phyloP scores from a whole-genome alignment of 2,113 vertebrate species.

The Hypomesus transpacificus region DNA sequence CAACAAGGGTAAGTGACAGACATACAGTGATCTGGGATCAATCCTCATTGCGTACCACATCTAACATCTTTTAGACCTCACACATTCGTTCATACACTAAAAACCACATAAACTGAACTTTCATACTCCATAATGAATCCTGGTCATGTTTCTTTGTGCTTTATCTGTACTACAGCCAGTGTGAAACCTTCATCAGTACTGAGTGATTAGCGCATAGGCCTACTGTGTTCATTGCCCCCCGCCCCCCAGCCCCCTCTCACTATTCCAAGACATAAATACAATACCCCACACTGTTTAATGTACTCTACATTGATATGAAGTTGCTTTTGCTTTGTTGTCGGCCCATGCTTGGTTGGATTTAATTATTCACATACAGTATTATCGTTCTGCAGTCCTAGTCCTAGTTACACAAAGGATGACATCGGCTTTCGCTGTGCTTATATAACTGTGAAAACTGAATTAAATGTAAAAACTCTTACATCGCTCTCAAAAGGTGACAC shows the following conservation, averaged over 20 bases:
- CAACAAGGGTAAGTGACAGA: conserved; percentile 22
- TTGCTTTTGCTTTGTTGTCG: neutral
- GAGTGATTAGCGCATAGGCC: too few relatives aligned
- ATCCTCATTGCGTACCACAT: conserved; percentile 1
- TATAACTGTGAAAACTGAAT: neutral
- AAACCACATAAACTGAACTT: neutral
- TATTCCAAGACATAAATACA: neutral
- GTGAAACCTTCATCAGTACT: neutral
- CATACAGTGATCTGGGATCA: conserved; percentile 18
- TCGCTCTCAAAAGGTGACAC: conserved; percentile 2
- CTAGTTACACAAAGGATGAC: neutral
- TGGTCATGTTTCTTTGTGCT: too few relatives aligned
- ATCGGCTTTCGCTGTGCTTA: neutral
- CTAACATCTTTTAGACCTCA: neutral
- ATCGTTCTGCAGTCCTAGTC: conserved; percentile 4
- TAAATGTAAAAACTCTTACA: neutral
- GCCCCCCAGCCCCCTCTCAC: neutral
- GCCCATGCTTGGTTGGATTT: conserved; percentile 1
- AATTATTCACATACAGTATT: conserved; percentile 5
- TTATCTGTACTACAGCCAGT: neutral
- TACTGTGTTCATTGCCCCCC: too few relatives aligned
- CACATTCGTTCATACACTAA: neutral
- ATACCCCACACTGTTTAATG: neutral
- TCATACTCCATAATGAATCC: too few relatives aligned
- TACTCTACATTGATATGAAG: conserved; percentile 1